Evolutionary conservation across 1,140 invertebrate genomes (phyloP), one percentile per base, ranked within the genome.

Genomic region (Plutomurus gul): DNA sequence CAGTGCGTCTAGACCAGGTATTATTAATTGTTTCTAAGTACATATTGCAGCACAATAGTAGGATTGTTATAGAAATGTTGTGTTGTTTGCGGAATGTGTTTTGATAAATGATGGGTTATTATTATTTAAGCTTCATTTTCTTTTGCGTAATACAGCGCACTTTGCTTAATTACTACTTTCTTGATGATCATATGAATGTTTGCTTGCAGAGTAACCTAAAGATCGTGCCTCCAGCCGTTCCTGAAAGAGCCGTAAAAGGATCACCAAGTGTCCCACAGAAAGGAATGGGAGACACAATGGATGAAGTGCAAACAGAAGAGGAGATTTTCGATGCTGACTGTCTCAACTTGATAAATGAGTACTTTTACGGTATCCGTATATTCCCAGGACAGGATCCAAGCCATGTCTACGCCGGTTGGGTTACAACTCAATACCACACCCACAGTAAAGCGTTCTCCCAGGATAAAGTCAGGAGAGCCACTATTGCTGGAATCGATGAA

Each of bases 321-420:
- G 86, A 96, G 86, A 92, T 95, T 77, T 95, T 92, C 84, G 95
- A 96, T 84, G 87, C 90, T 0, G 94, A 95, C 71, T 96, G 94
- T 85, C 87, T 98, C 39, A 96, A 96, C 85, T 87, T 97, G 8
- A 96, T 99, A 85, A 97, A 99, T 86, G 97, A 99, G 87, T 99
- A 99, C 87, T 98, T 97, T 87, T 99, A 98, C 85, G 96, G 95
- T 18, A 88, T 93, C 11, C 86, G 96, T 71, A 80, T 83, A 13
- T 82, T 83, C 76, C 96, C 96, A 43, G 96, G 96, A 71, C 97
- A 99, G 88, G 98, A 99, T 87, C 97, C 97, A 0, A 93, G 94
- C 0, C 96, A 99, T 85, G 94, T 98, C 25, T 99, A 96, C 86
- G 93, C 99, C 4, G 98, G 98, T n/a, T 99, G 98, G 98, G 96